A percentile compares a stretch with the other conserved stretches of the same genome.
Conservation (phyloP, 2,113 vertebrate species). For the Furnarius figulus region DNA sequence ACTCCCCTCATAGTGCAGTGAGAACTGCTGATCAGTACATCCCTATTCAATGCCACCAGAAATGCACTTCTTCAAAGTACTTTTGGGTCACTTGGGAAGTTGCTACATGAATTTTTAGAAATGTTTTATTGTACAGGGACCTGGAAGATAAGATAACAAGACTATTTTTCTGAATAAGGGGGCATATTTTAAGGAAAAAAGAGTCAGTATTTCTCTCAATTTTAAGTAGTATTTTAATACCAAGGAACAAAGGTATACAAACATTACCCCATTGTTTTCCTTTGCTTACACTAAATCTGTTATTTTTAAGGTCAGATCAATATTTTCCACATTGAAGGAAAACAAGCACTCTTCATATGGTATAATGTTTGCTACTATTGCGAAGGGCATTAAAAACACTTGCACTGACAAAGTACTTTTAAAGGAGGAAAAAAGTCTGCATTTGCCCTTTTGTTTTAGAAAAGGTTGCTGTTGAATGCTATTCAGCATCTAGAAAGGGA, state of each 20-base stretch:
- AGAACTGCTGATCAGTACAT: not conserved
- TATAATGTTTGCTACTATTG: not conserved
- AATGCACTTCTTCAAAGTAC: not conserved
- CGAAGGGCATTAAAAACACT: not conserved
- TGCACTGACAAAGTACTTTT: not conserved
- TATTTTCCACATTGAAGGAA: not conserved
- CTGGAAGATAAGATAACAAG: not conserved
- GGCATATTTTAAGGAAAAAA: not conserved
- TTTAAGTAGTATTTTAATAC: not conserved
- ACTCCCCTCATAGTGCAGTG: accelerated
- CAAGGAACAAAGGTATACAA: not conserved
- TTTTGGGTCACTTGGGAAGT: not conserved
- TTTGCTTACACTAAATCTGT: not conserved
- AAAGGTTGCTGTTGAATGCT: not conserved
- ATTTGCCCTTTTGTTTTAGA: not conserved
- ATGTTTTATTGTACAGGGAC: not conserved
- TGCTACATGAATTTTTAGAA: not conserved
- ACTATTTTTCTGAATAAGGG: not conserved
- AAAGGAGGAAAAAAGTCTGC: not conserved
- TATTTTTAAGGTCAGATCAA: not conserved
- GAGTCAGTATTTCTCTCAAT: not conserved
- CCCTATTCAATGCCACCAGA: not conserved
- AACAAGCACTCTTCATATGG: not conserved
- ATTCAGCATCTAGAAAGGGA: not conserved
- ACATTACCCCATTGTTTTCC: not conserved